Evolutionary conservation across 2,888 invertebrate species (phyloP).

Genomic region (Nesidiocoris tenuis): DNA sequence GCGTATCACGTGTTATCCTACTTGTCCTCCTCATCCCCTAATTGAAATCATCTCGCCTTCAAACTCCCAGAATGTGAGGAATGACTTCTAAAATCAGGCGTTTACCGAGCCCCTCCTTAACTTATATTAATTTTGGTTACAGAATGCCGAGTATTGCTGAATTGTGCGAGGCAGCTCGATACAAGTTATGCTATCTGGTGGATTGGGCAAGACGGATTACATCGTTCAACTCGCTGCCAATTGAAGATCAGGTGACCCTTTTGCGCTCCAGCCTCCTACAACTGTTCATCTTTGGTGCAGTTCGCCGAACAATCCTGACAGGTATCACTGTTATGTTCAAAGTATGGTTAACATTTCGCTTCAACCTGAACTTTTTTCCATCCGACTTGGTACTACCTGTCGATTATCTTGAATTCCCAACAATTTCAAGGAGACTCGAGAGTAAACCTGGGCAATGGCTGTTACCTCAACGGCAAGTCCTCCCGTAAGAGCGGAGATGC

Average conservation of each 20-base stretch:
- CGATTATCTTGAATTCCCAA: too few relatives aligned
- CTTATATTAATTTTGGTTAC: too few relatives aligned
- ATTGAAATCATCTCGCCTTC: too few relatives aligned
- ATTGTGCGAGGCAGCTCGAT: slow-evolving; percentile 69
- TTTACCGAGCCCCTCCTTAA: too few relatives aligned
- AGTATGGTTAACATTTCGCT: too few relatives aligned
- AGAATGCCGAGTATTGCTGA: slow-evolving; percentile 65
- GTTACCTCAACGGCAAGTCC: background rate
- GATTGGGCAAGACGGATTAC: slow-evolving; percentile 99
- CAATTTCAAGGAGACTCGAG: too few relatives aligned
- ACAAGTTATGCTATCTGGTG: slow-evolving; percentile 81
- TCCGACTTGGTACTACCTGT: too few relatives aligned
- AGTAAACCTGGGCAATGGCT: background rate
- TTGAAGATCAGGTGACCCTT: slow-evolving; percentile 91
- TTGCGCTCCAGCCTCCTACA: slow-evolving; percentile 94
- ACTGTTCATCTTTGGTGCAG: slow-evolving; percentile 89
- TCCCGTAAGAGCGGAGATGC: background rate
- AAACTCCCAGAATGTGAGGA: too few relatives aligned
- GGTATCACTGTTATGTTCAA: slow-evolving; percentile 90
- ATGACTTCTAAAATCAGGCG: too few relatives aligned
- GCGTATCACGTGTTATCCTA: too few relatives aligned
- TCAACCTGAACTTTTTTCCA: too few relatives aligned
- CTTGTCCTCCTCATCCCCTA: too few relatives aligned
- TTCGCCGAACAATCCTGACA: slow-evolving; percentile 72
- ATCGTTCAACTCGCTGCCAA: slow-evolving; percentile 87